Evolutionary conservation across 2,113 vertebrate species (phyloP).

Genomic region (Meriones unguiculatus): DNA sequence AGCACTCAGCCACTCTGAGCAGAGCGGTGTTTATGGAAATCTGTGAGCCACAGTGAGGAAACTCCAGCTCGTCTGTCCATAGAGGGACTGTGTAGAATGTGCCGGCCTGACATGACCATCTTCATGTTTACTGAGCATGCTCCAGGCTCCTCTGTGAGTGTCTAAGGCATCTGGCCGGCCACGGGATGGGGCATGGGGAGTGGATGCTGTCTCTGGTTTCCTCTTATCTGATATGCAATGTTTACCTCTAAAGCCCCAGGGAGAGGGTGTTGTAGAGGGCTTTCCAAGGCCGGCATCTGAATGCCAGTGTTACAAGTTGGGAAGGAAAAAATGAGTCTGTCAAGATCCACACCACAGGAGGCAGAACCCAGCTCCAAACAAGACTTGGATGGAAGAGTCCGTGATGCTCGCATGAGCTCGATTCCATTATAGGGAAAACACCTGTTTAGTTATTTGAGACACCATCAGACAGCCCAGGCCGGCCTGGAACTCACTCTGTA

Average conservation of each 20-base stretch:
- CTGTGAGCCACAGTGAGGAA: not conserved
- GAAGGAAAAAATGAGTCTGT: not conserved
- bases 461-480: not conserved
- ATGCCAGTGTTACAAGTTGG: not conserved
- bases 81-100: not conserved
- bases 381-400: not conserved
- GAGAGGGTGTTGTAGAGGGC: not conserved
- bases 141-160: not conserved
- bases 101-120: no score
- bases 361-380: not conserved
- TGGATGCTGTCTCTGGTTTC: not conserved
- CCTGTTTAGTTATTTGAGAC: not conserved
- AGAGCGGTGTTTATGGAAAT: not conserved
- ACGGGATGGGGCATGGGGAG: not conserved
- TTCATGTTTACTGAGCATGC: not conserved
- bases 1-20: not conserved
- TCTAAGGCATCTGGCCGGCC: fast-evolving
- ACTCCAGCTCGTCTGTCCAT: fast-evolving
- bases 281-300: not conserved
- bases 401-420: not conserved
- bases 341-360: not conserved
- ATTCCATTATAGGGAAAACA: not conserved
- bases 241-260: not conserved
- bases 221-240: not conserved
- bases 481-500: not conserved